A percentile compares a stretch with the other conserved stretches of the same genome.
These are phyloP conservation scores for Trisateles emortualis DNA, from an alignment of 2,888 invertebrate species.

Conservation along the genomic window DNA sequence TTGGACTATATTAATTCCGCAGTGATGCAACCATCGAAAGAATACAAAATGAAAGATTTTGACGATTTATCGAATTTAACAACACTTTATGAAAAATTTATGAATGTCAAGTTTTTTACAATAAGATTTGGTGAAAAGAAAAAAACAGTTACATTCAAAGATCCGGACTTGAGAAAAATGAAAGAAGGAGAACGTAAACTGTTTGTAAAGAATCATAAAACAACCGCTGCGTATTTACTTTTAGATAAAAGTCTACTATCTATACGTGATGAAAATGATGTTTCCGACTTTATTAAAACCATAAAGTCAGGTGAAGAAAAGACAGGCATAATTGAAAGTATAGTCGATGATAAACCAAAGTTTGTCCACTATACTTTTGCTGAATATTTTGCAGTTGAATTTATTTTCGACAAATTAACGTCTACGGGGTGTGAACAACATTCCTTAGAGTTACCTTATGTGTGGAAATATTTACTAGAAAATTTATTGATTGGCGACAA, in stretches of 20 bases:
- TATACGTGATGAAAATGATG: slow-evolving; percentile 4
- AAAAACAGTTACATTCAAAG: slow-evolving; percentile 11
- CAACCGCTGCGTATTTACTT: slow-evolving; percentile 23
- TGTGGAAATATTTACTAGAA: slow-evolving; percentile 21
- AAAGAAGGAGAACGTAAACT: slow-evolving; percentile 11
- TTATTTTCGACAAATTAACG: slow-evolving; percentile 19
- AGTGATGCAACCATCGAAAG: background rate
- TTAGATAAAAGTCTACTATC: slow-evolving; percentile 11
- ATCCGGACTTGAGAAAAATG: slow-evolving; percentile 25
- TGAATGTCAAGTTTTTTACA: slow-evolving; percentile 27
- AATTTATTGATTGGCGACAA: slow-evolving; percentile 9
- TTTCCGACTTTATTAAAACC: slow-evolving; percentile 9
- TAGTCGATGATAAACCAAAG: slow-evolving; percentile 16
- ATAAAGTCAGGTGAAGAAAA: slow-evolving; percentile 25
- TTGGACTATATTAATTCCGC: background rate
- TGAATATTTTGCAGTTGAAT: slow-evolving; percentile 40
- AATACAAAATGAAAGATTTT: background rate
- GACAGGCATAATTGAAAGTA: slow-evolving; percentile 28
- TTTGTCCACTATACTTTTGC: slow-evolving; percentile 38
- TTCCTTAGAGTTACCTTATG: slow-evolving; percentile 1
- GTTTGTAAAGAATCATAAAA: slow-evolving; percentile 24
- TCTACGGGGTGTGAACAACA: too few relatives aligned
- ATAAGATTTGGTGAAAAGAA: slow-evolving; percentile 31
- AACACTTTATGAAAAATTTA: slow-evolving; percentile 28
- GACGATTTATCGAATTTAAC: background rate